Evolutionary conservation across 2,888 invertebrate species (phyloP).

Genomic region (Philonicus albiceps): DNA sequence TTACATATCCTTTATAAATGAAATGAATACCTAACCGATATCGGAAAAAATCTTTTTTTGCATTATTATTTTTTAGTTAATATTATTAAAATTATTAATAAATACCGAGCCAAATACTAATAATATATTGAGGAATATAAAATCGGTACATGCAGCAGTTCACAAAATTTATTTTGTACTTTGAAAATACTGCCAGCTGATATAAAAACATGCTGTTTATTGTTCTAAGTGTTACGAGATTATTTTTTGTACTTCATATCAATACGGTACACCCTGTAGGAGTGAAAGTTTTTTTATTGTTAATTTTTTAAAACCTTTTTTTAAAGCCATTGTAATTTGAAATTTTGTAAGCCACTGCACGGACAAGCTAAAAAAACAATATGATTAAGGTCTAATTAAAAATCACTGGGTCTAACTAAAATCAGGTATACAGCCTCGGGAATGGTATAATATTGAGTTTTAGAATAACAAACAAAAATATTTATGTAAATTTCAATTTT

Average conservation of each 20-base stretch:
- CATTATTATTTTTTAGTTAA: too few relatives aligned
- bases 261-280: neutral
- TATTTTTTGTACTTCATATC: neutral
- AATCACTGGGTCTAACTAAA: too few relatives aligned
- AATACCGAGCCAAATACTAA: neutral
- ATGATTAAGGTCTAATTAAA: neutral
- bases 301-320: neutral
- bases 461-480: too few relatives aligned
- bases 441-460: neutral
- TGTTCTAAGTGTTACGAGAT: neutral
- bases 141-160: neutral
- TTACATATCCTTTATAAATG: neutral
- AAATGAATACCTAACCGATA: too few relatives aligned
- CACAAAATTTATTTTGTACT: neutral
- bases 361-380: neutral
- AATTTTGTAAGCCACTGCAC: neutral
- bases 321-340: neutral
- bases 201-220: neutral
- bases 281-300: neutral
- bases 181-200: neutral
- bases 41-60: too few relatives aligned
- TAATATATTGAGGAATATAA: neutral
- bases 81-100: neutral
- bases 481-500: too few relatives aligned
- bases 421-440: too few relatives aligned